These are phyloP conservation scores for Gallirallus australis DNA, from an alignment of 2,797 vertebrate species.

Conservation along the genomic window DNA sequence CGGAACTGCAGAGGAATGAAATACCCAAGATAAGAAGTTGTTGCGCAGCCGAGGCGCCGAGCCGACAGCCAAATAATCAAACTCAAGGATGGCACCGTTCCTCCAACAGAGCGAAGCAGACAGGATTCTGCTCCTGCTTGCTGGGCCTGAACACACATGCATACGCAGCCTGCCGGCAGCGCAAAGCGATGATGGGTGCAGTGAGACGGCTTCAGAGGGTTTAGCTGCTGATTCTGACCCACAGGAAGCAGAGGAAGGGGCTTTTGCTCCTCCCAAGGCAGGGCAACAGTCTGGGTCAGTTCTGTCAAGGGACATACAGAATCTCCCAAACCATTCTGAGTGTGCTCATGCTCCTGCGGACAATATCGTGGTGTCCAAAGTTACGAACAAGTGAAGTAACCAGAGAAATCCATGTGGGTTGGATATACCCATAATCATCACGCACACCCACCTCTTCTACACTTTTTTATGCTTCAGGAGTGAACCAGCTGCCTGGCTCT, in stretches of 20 bases:
- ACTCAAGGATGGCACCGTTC: not conserved
- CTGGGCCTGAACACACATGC: not conserved
- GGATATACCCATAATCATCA: not conserved
- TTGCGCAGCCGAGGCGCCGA: fast-evolving
- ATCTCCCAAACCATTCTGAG: not conserved
- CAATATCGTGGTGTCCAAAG: not conserved
- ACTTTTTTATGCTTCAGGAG: not conserved
- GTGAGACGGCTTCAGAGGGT: not conserved
- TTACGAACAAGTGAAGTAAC: not conserved
- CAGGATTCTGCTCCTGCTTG: not conserved
- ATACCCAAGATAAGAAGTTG: not conserved
- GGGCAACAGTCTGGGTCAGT: not conserved
- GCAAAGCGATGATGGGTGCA: fast-evolving
- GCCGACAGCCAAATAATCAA: not conserved
- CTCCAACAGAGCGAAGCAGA: not conserved
- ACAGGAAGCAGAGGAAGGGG: not conserved
- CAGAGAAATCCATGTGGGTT: not conserved
- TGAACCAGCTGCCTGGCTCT: not conserved
- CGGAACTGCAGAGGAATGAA: not conserved
- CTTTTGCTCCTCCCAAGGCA: not conserved
- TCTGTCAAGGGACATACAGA: not conserved
- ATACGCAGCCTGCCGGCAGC: fast-evolving
- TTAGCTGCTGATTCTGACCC: not conserved
- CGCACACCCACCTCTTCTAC: fast-evolving
- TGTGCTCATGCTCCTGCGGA: not conserved